Conservation (phyloP, 2,113 vertebrate species). For the Romanogobio albipinnatus region DNA sequence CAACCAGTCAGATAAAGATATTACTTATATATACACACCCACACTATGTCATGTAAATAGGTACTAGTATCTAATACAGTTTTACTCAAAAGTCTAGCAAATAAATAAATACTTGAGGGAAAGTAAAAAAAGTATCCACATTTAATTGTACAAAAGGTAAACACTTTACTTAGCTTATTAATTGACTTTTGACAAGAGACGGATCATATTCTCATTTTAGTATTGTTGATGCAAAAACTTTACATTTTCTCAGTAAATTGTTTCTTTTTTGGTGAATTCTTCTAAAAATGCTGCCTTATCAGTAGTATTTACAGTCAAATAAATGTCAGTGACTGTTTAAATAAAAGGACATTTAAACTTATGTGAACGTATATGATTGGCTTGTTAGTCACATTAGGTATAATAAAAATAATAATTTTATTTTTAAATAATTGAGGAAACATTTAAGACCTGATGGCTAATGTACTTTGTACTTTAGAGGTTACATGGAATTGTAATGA, state of each 20-base stretch:
- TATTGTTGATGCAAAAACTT: background rate
- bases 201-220: background rate
- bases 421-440: too few relatives aligned
- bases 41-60: background rate
- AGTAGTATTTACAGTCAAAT: background rate
- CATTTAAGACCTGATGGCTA: too few relatives aligned
- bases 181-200: background rate
- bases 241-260: too few relatives aligned
- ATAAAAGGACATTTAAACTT: too few relatives aligned
- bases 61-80: background rate
- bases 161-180: background rate
- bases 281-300: background rate
- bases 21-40: background rate
- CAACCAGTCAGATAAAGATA: background rate
- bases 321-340: background rate
- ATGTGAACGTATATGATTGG: too few relatives aligned
- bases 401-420: too few relatives aligned
- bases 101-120: background rate
- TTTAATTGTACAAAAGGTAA: background rate
- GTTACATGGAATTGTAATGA: too few relatives aligned
- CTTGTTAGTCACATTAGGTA: too few relatives aligned
- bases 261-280: background rate
- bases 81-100: background rate
- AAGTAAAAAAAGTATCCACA: background rate
- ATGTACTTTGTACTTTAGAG: too few relatives aligned